Evolutionary conservation across 2,113 vertebrate genomes (phyloP).

Genomic region (Cyanoderma ruficeps): DNA sequence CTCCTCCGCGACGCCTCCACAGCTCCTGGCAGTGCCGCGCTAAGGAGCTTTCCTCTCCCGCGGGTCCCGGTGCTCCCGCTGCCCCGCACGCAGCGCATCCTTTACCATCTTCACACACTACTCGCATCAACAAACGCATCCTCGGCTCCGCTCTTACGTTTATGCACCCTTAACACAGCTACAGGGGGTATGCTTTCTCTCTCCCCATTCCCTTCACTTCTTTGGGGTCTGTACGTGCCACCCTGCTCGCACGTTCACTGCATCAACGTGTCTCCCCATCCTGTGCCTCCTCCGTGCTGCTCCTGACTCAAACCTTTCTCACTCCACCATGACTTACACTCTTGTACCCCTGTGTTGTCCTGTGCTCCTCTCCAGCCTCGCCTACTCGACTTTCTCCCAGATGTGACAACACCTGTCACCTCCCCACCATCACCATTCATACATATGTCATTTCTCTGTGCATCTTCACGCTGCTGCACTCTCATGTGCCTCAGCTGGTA

Average conservation of each 20-base stretch:
- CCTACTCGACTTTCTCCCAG: neutral
- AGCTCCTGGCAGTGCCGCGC: accelerated
- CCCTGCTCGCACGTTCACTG: neutral
- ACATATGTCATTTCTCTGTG: accelerated
- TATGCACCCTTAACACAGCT: neutral
- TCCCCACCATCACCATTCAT: neutral
- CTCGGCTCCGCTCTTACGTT: accelerated
- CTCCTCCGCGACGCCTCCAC: neutral
- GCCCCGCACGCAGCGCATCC: neutral
- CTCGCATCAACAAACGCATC: neutral
- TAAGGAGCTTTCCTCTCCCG: too few relatives aligned
- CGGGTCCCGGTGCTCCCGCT: neutral
- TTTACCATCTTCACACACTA: accelerated
- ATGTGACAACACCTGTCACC: neutral
- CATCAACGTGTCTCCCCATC: neutral
- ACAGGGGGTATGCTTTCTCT: neutral
- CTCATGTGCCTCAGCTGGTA: neutral
- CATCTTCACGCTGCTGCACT: neutral
- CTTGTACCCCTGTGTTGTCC: neutral
- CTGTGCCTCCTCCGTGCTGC: neutral
- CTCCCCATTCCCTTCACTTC: neutral
- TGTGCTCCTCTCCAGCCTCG: neutral
- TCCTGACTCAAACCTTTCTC: neutral
- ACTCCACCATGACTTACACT: neutral
- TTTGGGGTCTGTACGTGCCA: neutral